A percentile compares a stretch with the other conserved stretches of the same genome.
These are phyloP conservation scores for Ganaspis sp. DNA, from an alignment of 1,140 invertebrate species.

Conservation along the genomic window DNA sequence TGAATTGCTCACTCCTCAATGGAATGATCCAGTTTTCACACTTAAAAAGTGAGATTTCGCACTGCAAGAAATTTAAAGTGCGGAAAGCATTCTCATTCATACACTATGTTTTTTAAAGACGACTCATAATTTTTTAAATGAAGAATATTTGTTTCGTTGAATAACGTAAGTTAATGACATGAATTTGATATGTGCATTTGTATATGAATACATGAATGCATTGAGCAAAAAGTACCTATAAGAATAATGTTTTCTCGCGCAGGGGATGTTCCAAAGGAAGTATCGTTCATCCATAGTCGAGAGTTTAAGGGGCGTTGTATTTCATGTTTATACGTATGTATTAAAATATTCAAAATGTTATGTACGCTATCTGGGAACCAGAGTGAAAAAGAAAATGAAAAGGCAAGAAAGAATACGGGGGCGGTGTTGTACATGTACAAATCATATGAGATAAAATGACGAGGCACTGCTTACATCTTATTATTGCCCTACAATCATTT, in stretches of 20 bases:
- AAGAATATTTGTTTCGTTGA: background rate
- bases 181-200: background rate
- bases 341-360: slow-evolving; percentile 69
- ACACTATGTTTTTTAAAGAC: no score
- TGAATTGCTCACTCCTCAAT: no score
- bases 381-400: background rate
- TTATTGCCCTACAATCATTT: background rate
- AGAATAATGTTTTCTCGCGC: slow-evolving; percentile 15
- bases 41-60: no score
- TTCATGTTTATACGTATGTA: slow-evolving; percentile 55
- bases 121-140: slow-evolving; percentile 11
- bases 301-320: slow-evolving; percentile 64
- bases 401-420: slow-evolving; percentile 51
- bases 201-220: background rate
- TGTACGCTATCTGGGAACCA: slow-evolving; percentile 51
- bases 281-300: slow-evolving; percentile 44
- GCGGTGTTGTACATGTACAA: slow-evolving; percentile 71
- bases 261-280: slow-evolving; percentile 14
- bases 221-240: background rate
- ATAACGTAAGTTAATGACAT: background rate
- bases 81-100: no score
- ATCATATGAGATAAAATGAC: slow-evolving; percentile 71
- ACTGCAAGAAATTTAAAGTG: no score
- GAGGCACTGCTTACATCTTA: slow-evolving; percentile 54
- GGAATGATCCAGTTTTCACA: no score